Evolutionary conservation across 2,888 invertebrate genomes (phyloP).

Genomic region (Monochamus alternatus): DNA sequence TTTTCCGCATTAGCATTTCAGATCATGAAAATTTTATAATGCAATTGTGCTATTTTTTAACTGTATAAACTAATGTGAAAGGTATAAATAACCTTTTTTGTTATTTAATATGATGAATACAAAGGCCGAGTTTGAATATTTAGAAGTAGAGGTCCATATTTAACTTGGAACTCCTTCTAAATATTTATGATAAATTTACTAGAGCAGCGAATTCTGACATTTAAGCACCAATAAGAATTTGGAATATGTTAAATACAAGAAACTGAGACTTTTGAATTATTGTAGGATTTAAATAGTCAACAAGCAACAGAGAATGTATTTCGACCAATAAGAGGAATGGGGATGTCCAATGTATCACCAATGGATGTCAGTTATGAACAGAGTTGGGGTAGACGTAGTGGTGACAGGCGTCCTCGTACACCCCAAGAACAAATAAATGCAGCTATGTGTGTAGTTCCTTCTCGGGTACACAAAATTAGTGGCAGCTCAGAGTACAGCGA

Average conservation of each 20-base stretch:
- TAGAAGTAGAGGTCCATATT: conserved; percentile 45
- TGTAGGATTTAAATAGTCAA: conserved; percentile 35
- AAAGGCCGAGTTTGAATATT: conserved; percentile 67
- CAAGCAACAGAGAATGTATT: conserved; percentile 47
- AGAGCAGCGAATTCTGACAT: conserved; percentile 48
- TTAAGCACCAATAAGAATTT: background rate
- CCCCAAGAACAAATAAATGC: conserved; percentile 62
- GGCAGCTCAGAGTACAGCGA: conserved; percentile 59
- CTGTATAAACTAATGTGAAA: no score
- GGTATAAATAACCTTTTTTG: no score
- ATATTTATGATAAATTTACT: conserved; percentile 36
- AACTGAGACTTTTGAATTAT: background rate
- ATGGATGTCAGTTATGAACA: conserved; percentile 54
- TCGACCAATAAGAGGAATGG: conserved; percentile 50
- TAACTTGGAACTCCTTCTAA: conserved; percentile 39
- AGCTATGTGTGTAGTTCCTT: conserved; percentile 34
- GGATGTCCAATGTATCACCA: conserved; percentile 43
- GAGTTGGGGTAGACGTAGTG: conserved; percentile 37
- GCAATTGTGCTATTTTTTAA: no score
- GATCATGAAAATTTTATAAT: no score
- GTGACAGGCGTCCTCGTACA: conserved; percentile 57
- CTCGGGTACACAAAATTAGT: conserved; percentile 54
- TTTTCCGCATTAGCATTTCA: no score
- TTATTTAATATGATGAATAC: conserved; percentile 60
- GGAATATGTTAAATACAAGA: background rate